Base-by-base conservation (phyloP, 2,888 invertebrate genomes). In the Andrena praecox region DNA sequence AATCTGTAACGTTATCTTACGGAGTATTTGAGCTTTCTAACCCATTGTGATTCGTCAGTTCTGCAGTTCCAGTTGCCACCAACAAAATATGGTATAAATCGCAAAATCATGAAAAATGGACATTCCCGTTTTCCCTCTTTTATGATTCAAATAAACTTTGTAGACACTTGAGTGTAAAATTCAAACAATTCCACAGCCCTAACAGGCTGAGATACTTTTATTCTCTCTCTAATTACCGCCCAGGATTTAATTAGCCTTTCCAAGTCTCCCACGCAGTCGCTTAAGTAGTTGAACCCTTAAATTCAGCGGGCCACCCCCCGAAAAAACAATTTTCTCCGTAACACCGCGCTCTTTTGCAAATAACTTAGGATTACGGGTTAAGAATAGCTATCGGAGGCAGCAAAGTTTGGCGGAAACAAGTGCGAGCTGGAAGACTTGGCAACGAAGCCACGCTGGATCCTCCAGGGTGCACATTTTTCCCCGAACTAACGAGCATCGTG, bases 321-420 rank as follows among this genome's bases (percentile, higher is more conserved):
- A 42, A 24, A 54, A 59, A 60, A 68, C 74, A 48, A 24, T 27
- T 68, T 50, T 27, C 31, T 42, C 35, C 20, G 54, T 10, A 68
- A 7, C 24, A 27, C n/a, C 6, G 35, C 67, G 16, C 24, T 59
- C 8, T 70, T 77, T 67, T 27, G 71, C 80, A 54, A 80, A 80
- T 80, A 80, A 80, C 71, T 80, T 71, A 71, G 60, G 80, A 80
- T 80, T 54, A 80, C 52, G 71, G 80, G 60, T 80, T 80, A 54
- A 66, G 71, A 62, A 60, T n/a, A 31, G 66, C 64, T 33, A 66
- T 54, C 66, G 66, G 50, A 35, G 35, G 72, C 42, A 42, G 33
- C 54, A 33, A 79, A 79, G 64, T 79, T 80, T 67, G 62, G 42
- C 66, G 52, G 80, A 66, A 71, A 35, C 42, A 52, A 54, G n/a